Percentiles rank a stretch among this genome's conserved stretches.
Evolutionary conservation across 2,797 vertebrate genomes (phyloP).

Genomic region (Sebastes hubbsi): DNA sequence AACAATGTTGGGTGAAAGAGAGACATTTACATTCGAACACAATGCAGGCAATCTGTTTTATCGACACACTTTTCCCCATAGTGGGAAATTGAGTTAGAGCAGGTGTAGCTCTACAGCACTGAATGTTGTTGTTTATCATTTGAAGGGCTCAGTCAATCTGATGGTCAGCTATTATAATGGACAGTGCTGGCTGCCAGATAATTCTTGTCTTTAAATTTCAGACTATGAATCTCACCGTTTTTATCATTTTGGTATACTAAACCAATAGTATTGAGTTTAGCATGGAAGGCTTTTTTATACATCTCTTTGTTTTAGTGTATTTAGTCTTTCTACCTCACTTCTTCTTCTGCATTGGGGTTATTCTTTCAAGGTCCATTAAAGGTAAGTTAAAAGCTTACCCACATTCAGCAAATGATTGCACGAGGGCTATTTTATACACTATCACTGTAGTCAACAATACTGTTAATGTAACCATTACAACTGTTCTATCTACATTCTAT

Average conservation of each 20-base stretch:
- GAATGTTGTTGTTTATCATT: neutral
- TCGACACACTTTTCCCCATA: neutral
- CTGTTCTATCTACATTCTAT: neutral
- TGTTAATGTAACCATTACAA: neutral
- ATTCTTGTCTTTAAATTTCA: neutral
- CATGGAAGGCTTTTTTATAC: neutral
- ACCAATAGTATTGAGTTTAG: neutral
- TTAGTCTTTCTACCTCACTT: conserved; percentile 53
- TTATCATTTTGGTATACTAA: neutral
- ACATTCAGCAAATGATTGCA: neutral
- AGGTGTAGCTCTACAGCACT: neutral
- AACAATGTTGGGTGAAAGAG: neutral
- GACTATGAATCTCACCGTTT: neutral
- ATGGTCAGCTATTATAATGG: neutral
- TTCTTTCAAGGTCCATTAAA: neutral
- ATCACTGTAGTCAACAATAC: neutral
- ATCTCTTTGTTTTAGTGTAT: neutral
- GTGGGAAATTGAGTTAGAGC: neutral
- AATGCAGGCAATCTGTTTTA: neutral
- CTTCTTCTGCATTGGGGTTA: neutral
- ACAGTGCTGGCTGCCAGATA: neutral
- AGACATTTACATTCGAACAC: neutral
- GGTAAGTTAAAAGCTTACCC: neutral
- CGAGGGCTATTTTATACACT: conserved; percentile 16
- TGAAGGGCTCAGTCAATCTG: neutral